phyloP scores from a whole-genome alignment of 2,113 vertebrate species.

The Microcebus tavaratra region DNA sequence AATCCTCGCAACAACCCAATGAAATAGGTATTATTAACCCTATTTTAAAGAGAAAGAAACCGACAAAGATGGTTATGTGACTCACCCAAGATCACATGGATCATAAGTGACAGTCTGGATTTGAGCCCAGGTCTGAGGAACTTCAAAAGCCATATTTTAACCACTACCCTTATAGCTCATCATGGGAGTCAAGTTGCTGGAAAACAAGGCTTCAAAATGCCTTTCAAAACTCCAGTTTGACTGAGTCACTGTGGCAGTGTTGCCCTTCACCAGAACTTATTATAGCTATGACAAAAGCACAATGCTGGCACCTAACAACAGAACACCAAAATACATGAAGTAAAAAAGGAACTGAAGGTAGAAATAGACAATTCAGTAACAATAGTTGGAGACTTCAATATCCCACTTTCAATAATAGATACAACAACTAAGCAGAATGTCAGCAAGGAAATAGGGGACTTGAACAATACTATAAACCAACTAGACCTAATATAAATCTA shows the following conservation, averaged over 20 bases:
- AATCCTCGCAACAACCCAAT: not conserved
- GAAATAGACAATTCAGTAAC: not conserved
- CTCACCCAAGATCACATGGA: not conserved
- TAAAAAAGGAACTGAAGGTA: slow-evolving; percentile 35
- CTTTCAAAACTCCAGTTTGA: slow-evolving; percentile 46
- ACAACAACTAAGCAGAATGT: slow-evolving; percentile 17
- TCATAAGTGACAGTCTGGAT: not conserved
- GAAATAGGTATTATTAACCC: not conserved
- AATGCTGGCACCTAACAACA: not conserved
- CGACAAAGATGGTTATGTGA: not conserved
- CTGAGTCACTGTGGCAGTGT: not conserved
- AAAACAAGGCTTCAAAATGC: slow-evolving; percentile 50
- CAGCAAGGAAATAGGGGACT: not conserved
- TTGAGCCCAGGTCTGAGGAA: not conserved
- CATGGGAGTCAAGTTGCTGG: not conserved
- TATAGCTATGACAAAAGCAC: not conserved
- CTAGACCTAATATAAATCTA: not conserved
- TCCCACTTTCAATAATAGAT: not conserved
- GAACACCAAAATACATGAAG: not conserved
- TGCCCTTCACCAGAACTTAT: slow-evolving; percentile 4
- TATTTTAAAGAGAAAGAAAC: slow-evolving; percentile 36
- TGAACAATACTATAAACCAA: not conserved
- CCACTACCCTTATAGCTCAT: not conserved
- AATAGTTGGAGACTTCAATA: not conserved
- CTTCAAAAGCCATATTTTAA: slow-evolving; percentile 31